Conservation (phyloP, 2,888 invertebrate species). For the Amiota communis region DNA sequence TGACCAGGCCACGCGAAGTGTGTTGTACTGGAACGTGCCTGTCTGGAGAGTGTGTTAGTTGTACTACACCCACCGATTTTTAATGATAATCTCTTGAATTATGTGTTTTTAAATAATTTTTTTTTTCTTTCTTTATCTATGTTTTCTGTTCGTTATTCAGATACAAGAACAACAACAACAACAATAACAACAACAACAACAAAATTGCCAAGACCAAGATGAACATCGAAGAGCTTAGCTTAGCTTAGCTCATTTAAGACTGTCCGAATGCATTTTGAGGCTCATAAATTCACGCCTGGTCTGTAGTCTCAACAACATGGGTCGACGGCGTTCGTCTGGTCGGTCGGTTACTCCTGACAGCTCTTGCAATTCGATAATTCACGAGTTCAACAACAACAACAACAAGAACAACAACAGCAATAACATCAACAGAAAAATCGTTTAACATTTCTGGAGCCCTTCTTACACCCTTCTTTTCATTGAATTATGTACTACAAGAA, state of each 20-base stretch:
- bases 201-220: slow-evolving; percentile 53
- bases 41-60: too few relatives aligned
- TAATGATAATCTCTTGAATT: slow-evolving; percentile 73
- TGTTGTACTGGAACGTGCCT: slow-evolving; percentile 27
- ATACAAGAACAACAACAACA: slow-evolving; percentile 49
- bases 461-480: neutral
- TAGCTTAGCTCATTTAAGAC: slow-evolving; percentile 53
- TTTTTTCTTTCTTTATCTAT: slow-evolving; percentile 45
- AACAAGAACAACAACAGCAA: slow-evolving; percentile 22
- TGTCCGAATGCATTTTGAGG: slow-evolving; percentile 47
- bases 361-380: slow-evolving; percentile 33
- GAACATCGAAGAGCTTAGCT: too few relatives aligned
- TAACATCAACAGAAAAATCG: slow-evolving; percentile 15
- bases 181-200: slow-evolving; percentile 59
- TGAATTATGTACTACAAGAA: slow-evolving; percentile 24
- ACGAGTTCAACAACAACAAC: slow-evolving; percentile 27
- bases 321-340: neutral
- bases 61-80: slow-evolving; percentile 69
- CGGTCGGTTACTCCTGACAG: slow-evolving; percentile 19
- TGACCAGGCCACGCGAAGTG: slow-evolving; percentile 1
- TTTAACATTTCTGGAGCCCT: neutral
- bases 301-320: slow-evolving; percentile 8
- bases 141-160: slow-evolving; percentile 45
- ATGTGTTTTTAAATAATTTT: slow-evolving; percentile 73
- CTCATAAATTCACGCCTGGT: slow-evolving; percentile 45